Evolutionary conservation across 2,797 vertebrate genomes (phyloP), one percentile per base, ranked within the genome.

Genomic region (Sardinella longiceps): DNA sequence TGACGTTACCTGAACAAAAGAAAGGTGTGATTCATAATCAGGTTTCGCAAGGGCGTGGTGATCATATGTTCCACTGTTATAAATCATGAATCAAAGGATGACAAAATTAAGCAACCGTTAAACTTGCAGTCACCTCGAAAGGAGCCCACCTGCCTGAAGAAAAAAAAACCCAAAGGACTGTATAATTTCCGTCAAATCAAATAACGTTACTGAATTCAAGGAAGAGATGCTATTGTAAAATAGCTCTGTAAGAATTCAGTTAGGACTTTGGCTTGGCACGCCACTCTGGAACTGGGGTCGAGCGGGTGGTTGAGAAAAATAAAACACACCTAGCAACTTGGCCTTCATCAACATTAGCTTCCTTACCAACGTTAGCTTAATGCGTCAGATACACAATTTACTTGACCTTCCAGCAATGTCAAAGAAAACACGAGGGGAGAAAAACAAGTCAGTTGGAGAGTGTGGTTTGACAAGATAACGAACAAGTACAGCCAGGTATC

Each of bases 341-440:
- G 56, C 70, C 70, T 77, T 6, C 70, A 77, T 43, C 70, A 77
- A 77, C 70, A 77, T 43, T 77, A 43, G 70, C 70, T 43, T 77
- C 15, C 33, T 77, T 39, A 37, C 14, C 37, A 37, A 77, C 70
- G 33, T 77, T 77, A 77, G 70, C 33, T 23, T 23, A 18, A 14
- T 51, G 15, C 7, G 43, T 25, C 39, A 39, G 5, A 23, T 77
- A 39, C 15, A 77, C 15, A 77, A 77, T 77, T 15, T 12, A 18
- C 70, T 37, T 70, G 28, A 33, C 63, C 70, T 77, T 23, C 70
- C 37, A 43, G 70, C 33, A 39, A 77, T 43, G 70, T 77, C 70
- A 77, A 77, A 37, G 37, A 77, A 9, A 43, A 39, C 5, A 77
- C 18, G 18, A 43, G 15, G 5, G 6, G 33, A 23, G 33, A 3